Base-by-base conservation (phyloP, 2,888 invertebrate species). In the Lasiommata megera region DNA sequence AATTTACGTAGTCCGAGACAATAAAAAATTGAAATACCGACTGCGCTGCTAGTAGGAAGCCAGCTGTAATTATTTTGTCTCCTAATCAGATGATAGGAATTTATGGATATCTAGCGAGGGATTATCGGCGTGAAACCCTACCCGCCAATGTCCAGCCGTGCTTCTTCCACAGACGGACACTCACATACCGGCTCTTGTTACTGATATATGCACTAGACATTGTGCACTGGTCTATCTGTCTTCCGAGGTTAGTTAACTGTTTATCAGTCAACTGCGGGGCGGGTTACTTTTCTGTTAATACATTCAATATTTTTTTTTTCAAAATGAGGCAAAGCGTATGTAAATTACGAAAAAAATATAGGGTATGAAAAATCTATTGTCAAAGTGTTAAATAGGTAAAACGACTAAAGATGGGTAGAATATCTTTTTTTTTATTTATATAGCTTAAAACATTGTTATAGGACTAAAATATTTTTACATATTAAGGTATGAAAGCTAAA, bases 51-150 rank as follows among this genome's bases (percentile, higher is more conserved):
- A 28, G 44, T 14, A 44, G 28, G 44, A 44, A 9, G 12, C 12
- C 12, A 2, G 8, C 8, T 28, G 12, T 43, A 44, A 44, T 44
- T 44, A 44, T 44, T 43, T 44, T 44, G 44, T 44, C 44, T 44
- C 9, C 2, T 44, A 28, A 44, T 44, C 44, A 44, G 44, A 44
- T 44, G 43, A 3, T 28, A 5, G 44, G 14, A 43, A 44, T 44
- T 28, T 28, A 44, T 44, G 28, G 12, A 44, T 44, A 28, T 14
- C 44, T 23, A 41, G 18, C 41, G 1, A 16, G 9, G 38, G 38
- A 38, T 16, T 17, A 41, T 41, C 40, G 38, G 38, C 38, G 28
- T 44, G 44, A 44, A 44, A 44, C 12, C 9, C 28, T 44, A 44
- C 7, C 44, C 44, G 14, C 9, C 28, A 5, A 44, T 14, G 28